These are phyloP conservation scores for Melanerpes aurifrons DNA, from an alignment of 2,113 vertebrate species.

Conservation along the genomic window DNA sequence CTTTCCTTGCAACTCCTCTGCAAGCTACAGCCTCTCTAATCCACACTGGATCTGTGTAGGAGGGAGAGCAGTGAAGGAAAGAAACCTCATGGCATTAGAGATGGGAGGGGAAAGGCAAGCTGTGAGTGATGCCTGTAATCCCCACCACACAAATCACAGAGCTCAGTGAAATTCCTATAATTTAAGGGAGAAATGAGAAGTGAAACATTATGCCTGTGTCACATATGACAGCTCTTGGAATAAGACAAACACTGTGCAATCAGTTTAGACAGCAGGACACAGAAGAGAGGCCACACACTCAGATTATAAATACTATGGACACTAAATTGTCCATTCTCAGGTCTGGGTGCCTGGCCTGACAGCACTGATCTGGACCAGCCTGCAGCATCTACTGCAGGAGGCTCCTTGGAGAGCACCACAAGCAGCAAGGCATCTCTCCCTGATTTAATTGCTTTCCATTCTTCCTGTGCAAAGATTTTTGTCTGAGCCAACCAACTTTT, in stretches of 20 bases:
- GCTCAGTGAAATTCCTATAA: neutral
- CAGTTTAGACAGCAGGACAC: neutral
- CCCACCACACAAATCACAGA: neutral
- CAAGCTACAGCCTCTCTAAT: neutral
- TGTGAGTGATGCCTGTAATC: conserved; percentile 25
- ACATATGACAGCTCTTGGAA: neutral
- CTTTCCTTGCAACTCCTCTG: neutral
- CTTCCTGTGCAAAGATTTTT: neutral
- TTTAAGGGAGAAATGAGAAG: neutral
- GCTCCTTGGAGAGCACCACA: neutral
- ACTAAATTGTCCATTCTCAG: neutral
- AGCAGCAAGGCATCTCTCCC: neutral
- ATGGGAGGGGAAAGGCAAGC: neutral
- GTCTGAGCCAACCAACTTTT: neutral
- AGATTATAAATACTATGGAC: neutral
- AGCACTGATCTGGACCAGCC: neutral
- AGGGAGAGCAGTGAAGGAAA: neutral
- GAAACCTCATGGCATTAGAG: neutral
- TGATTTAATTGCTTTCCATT: neutral
- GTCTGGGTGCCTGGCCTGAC: neutral
- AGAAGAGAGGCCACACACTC: neutral
- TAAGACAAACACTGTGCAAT: conserved; percentile 1
- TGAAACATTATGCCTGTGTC: neutral
- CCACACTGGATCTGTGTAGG: neutral
- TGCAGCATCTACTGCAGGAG: neutral